A percentile compares a stretch with the other conserved stretches of the same genome.
phyloP scores from a whole-genome alignment of 1,140 invertebrate genomes.

The Drosophila biarmipes region DNA sequence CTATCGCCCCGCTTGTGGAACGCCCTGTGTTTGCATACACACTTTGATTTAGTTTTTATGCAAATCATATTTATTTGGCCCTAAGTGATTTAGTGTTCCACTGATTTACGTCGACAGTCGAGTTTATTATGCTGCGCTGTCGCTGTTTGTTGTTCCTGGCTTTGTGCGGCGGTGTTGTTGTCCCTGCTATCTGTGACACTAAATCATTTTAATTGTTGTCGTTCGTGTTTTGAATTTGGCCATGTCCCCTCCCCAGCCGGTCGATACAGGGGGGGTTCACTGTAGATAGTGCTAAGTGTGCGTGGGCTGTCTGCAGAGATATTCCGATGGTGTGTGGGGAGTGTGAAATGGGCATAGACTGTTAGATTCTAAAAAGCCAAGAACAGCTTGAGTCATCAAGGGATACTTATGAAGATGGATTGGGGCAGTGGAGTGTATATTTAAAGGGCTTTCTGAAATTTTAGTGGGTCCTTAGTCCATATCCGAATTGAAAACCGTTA shows the following conservation, averaged over 20 bases:
- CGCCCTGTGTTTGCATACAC: constrained; percentile 26
- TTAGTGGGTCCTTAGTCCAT: background rate
- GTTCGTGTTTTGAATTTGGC: constrained; percentile 72
- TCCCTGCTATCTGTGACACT: constrained; percentile 64
- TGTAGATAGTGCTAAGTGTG: constrained; percentile 43
- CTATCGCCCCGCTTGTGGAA: background rate
- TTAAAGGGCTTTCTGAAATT: background rate
- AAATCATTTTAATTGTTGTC: constrained; percentile 83
- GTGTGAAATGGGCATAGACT: constrained; percentile 37
- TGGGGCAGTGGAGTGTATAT: background rate
- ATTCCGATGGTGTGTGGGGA: constrained; percentile 29
- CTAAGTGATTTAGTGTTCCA: constrained; percentile 69
- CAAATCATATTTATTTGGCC: constrained; percentile 82
- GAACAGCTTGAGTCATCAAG: constrained; percentile 5
- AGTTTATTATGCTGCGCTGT: constrained; percentile 69
- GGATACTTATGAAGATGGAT: background rate
- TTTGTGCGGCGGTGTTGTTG: constrained; percentile 23
- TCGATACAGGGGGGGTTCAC: constrained; percentile 9
- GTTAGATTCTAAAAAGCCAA: constrained; percentile 4
- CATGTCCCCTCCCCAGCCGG: constrained; percentile 4
- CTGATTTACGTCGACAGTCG: constrained; percentile 76
- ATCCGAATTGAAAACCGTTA: background rate
- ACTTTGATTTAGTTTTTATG: constrained; percentile 72
- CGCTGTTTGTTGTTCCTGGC: constrained; percentile 24
- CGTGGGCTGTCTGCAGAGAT: constrained; percentile 19